phyloP scores from a whole-genome alignment of 2,797 vertebrate genomes.

The Poliocrania exsul region DNA sequence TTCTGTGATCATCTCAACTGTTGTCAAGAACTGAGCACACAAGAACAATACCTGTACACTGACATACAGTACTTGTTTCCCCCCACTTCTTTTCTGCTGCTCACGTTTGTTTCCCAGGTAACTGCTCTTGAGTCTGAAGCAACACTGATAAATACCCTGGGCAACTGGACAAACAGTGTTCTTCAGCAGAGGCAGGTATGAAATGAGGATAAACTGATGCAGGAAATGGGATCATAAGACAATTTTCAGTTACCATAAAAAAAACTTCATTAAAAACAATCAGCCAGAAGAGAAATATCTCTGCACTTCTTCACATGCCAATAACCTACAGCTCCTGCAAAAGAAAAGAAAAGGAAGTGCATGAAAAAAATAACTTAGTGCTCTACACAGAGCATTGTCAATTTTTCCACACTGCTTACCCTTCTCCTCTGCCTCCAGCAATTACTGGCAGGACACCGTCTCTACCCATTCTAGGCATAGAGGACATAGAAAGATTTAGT shows the following conservation, averaged over 20 bases:
- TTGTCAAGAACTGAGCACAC: background rate
- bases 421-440: conserved; percentile 13
- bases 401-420: conserved; percentile 50
- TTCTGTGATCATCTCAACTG: background rate
- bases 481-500: conserved; percentile 53
- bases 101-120: background rate
- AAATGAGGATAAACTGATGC: background rate
- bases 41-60: background rate
- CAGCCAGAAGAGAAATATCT: background rate
- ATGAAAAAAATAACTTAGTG: conserved; percentile 4
- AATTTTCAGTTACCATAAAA: background rate
- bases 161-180: background rate
- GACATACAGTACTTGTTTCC: background rate
- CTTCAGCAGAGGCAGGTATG: background rate
- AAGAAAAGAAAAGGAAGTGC: conserved; percentile 25
- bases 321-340: conserved; percentile 35
- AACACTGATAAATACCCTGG: background rate
- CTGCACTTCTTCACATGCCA: background rate
- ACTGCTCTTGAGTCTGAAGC: background rate
- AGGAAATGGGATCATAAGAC: background rate
- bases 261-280: conserved; percentile 11
- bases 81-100: background rate
- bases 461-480: conserved; percentile 39
- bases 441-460: background rate
- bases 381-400: fast-evolving